Conservation (phyloP, 2,888 invertebrate species). For the Arrhopalites spinosus region DNA sequence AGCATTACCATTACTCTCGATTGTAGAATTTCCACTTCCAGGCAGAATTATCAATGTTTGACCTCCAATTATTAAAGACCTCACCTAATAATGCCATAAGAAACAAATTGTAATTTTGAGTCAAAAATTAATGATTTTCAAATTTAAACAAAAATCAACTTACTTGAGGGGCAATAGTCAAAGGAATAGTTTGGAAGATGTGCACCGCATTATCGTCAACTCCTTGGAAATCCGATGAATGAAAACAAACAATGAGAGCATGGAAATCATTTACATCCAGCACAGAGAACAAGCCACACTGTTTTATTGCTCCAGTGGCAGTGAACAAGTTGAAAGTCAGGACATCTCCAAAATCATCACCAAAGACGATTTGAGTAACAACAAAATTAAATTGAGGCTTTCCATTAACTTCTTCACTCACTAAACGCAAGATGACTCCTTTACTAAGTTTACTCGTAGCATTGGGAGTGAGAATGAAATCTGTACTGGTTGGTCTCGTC, state of each 20-base stretch:
- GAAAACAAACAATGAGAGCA: constrained; percentile 7
- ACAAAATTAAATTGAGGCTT: constrained; percentile 7
- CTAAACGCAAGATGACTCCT: constrained; percentile 31
- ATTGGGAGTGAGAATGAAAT: constrained; percentile 17
- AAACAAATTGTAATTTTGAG: neutral
- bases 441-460: constrained; percentile 29
- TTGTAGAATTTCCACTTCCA: neutral
- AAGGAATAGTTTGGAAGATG: constrained; percentile 6
- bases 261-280: neutral
- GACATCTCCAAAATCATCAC: constrained; percentile 33
- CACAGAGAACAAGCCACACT: constrained; percentile 10
- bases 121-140: neutral
- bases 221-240: constrained; percentile 2
- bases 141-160: too few species aligned
- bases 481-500: neutral
- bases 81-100: constrained; percentile 22
- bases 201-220: neutral
- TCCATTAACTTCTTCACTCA: constrained; percentile 12
- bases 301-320: neutral
- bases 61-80: constrained; percentile 18
- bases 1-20: neutral
- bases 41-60: constrained; percentile 34
- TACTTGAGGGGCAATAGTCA: neutral
- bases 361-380: constrained; percentile 40
- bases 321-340: constrained; percentile 16